Conservation (phyloP, 2,113 vertebrate genomes). For the Potamarius usumacintae region DNA sequence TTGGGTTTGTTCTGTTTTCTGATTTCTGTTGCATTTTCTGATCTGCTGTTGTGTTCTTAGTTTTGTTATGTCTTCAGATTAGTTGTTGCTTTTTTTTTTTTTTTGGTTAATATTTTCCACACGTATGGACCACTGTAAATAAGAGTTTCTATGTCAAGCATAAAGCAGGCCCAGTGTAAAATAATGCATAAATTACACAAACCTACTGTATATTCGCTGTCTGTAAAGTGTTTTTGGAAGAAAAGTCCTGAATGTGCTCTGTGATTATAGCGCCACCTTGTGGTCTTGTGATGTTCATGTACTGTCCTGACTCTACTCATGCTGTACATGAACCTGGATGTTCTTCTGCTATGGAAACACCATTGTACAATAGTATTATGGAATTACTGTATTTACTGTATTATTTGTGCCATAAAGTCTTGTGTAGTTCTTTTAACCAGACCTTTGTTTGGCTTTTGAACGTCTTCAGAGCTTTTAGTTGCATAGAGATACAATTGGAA, state of each 20-base stretch:
- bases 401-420: conserved; percentile 15
- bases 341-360: background rate
- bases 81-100: background rate
- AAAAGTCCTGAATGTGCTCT: background rate
- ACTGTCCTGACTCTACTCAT: background rate
- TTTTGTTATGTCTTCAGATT: background rate
- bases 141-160: background rate
- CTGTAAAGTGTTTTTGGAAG: background rate
- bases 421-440: background rate
- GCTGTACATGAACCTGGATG: background rate
- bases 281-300: conserved; percentile 21
- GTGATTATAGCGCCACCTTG: conserved; percentile 38
- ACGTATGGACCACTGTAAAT: background rate
- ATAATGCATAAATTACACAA: background rate
- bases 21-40: background rate
- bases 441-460: background rate
- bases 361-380: conserved; percentile 11
- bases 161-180: background rate
- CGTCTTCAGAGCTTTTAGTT: background rate
- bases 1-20: background rate
- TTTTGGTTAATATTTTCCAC: background rate
- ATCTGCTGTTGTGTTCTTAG: no score
- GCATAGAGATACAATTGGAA: background rate
- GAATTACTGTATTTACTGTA: background rate
- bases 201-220: background rate